A percentile compares a stretch with the other conserved stretches of the same genome.
phyloP scores from a whole-genome alignment of 2,113 vertebrate species.

The Tenrec ecaudatus region DNA sequence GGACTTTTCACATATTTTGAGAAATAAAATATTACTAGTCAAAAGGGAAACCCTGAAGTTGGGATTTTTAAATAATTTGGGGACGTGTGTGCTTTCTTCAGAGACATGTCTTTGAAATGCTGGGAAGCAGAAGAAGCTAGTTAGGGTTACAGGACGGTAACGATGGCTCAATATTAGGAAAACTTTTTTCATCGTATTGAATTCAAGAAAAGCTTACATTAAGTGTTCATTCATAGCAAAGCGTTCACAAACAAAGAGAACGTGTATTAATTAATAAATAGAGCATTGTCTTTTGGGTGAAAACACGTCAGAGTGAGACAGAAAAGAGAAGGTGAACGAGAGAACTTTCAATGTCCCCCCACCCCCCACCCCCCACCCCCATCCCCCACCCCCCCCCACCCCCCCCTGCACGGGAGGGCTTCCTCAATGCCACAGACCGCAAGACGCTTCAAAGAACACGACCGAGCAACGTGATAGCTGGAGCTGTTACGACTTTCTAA shows the following conservation, averaged over 20 bases:
- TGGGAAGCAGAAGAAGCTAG: not conserved
- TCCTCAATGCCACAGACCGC: not conserved
- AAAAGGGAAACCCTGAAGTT: not conserved
- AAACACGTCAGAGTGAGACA: not conserved
- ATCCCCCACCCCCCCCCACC: no score
- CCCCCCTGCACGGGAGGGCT: no score
- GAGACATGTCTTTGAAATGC: not conserved
- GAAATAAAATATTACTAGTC: not conserved
- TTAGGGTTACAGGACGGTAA: not conserved
- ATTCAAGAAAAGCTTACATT: not conserved
- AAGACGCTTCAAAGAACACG: not conserved
- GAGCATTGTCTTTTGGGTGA: not conserved
- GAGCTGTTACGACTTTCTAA: not conserved
- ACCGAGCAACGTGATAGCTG: not conserved
- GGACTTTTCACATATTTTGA: not conserved
- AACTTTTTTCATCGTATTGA: not conserved
- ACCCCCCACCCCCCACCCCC: no score
- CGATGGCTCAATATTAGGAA: not conserved
- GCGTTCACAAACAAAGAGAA: not conserved
- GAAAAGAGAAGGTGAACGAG: not conserved
- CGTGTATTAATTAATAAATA: not conserved
- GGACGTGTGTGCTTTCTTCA: not conserved
- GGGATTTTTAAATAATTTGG: not conserved
- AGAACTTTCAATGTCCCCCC: not conserved
- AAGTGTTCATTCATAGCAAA: not conserved